A percentile compares a stretch with the other conserved stretches of the same genome.
phyloP scores from a whole-genome alignment of 2,888 invertebrate genomes.

The Prenolepis imparis region DNA sequence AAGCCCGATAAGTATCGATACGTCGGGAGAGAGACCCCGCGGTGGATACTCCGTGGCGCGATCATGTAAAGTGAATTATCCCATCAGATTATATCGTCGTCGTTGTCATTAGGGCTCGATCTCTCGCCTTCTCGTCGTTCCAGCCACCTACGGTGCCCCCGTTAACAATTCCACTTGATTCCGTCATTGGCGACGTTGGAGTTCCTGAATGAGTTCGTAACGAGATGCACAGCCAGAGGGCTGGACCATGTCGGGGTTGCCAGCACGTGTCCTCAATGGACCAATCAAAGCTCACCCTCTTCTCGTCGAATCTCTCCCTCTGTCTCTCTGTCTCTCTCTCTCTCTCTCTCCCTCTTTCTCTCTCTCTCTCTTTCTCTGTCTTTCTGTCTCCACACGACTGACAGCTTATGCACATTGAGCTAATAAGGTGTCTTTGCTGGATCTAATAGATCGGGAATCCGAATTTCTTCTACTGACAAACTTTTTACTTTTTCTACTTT shows the following conservation, averaged over 20 bases:
- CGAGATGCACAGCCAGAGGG: constrained; percentile 85
- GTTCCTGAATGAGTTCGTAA: constrained; percentile 85
- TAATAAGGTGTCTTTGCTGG: constrained; percentile 66
- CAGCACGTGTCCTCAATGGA: constrained; percentile 86
- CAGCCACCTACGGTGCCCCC: constrained; percentile 76
- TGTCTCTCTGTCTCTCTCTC: constrained; percentile 53
- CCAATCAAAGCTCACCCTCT: constrained; percentile 86
- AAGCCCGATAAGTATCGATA: constrained; percentile 54
- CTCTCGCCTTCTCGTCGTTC: constrained; percentile 71
- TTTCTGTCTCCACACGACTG: constrained; percentile 25
- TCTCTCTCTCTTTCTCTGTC: constrained; percentile 22
- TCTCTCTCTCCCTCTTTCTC: neutral
- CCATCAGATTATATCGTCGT: constrained; percentile 76
- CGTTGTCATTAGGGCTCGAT: constrained; percentile 75
- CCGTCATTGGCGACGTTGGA: constrained; percentile 80
- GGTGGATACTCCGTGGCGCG: constrained; percentile 56
- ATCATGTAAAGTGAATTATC: constrained; percentile 75
- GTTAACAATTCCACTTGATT: constrained; percentile 86
- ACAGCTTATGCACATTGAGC: constrained; percentile 75
- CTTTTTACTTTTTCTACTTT: no score
- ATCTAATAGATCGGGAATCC: constrained; percentile 51
- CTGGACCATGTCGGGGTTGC: constrained; percentile 80
- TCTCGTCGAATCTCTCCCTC: constrained; percentile 72
- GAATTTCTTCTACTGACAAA: neutral
- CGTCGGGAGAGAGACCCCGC: constrained; percentile 36